A percentile compares a stretch with the other conserved stretches of the same genome.
phyloP scores from a whole-genome alignment of 2,113 vertebrate species.

The Erpornis zantholeuca region DNA sequence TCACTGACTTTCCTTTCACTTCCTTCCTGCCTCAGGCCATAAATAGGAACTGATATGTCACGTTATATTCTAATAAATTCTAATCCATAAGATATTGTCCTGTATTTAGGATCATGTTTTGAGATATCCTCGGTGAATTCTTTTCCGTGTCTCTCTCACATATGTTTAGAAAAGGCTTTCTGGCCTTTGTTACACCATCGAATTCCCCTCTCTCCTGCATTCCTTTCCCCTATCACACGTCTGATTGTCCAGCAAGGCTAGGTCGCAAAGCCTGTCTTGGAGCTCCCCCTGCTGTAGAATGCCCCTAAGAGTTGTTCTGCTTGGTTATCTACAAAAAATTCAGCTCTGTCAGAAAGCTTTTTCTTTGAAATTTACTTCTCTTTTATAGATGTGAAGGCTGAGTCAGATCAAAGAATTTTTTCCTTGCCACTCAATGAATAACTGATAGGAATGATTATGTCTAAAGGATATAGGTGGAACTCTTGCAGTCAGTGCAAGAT shows the following conservation, averaged over 20 bases:
- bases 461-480: background rate
- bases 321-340: background rate
- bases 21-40: background rate
- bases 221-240: background rate
- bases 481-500: background rate
- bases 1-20: background rate
- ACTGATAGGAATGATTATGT: background rate
- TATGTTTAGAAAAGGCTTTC: background rate
- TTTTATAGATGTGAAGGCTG: background rate
- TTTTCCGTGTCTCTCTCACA: background rate
- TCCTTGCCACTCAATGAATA: background rate
- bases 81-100: background rate
- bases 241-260: fast-evolving
- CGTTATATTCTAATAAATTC: background rate
- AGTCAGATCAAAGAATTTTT: background rate
- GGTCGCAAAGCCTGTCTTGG: background rate
- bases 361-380: background rate
- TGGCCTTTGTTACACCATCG: background rate
- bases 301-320: background rate
- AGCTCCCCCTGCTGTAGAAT: conserved; percentile 63
- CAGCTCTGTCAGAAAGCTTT: background rate
- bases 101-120: background rate
- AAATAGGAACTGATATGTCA: background rate
- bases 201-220: background rate
- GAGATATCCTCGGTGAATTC: background rate